phyloP scores from a whole-genome alignment of 2,113 vertebrate species.

The Scortum barcoo region DNA sequence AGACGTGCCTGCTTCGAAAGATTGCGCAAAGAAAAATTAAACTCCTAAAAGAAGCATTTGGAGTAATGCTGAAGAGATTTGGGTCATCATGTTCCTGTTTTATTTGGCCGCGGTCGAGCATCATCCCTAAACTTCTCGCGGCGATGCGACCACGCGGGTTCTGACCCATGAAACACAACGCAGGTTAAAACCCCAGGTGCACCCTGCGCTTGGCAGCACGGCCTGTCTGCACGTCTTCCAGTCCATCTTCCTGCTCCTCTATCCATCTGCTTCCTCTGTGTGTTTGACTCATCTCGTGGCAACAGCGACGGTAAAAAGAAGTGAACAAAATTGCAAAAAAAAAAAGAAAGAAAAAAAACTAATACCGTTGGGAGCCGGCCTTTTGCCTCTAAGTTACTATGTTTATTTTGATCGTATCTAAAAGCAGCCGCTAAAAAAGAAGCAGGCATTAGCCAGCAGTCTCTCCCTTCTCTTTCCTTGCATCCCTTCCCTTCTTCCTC shows the following conservation, averaged over 20 bases:
- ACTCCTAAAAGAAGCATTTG: neutral
- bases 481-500: slow-evolving; percentile 33
- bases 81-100: slow-evolving; percentile 54
- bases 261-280: neutral
- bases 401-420: slow-evolving; percentile 65
- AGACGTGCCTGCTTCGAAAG: neutral
- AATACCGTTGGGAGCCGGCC: neutral
- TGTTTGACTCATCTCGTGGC: slow-evolving; percentile 7
- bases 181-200: slow-evolving; percentile 39
- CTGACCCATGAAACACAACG: slow-evolving; percentile 40
- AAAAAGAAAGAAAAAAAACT: neutral
- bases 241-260: neutral
- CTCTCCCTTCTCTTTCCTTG: slow-evolving; percentile 20
- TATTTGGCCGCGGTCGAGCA: neutral
- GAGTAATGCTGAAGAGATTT: slow-evolving; percentile 29
- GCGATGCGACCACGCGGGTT: neutral
- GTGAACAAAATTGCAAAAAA: slow-evolving; percentile 16
- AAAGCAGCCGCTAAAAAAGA: slow-evolving; percentile 47
- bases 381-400: slow-evolving; percentile 24
- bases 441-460: slow-evolving; percentile 28
- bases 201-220: neutral
- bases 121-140: neutral
- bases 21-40: neutral
- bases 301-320: slow-evolving; percentile 1
- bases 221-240: neutral